Evolutionary conservation across 2,888 invertebrate species (phyloP), one percentile per base, ranked within the genome.

Genomic region (Trichogramma evanescens): DNA sequence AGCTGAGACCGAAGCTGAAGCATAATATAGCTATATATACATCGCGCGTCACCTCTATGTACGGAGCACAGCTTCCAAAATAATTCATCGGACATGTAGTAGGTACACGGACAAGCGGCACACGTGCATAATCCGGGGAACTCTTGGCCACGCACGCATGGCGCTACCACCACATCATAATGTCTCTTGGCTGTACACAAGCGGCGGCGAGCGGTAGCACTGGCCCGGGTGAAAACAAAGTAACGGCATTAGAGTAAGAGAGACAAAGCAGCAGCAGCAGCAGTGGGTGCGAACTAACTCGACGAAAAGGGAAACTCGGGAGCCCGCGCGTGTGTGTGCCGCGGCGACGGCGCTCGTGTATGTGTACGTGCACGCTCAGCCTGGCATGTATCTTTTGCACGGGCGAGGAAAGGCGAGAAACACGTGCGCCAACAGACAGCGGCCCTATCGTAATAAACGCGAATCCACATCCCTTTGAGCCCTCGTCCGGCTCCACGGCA

Each of bases 231-330:
- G 50, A 48, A 48, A 10, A 13, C 44, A 50, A 54, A 59, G 45
- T 26, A 26, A 26, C 26, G 26, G 26, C 26, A 26, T 26, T 26
- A 26, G 26, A 26, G 26, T 26, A 26, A 26, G 26, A 26, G 26
- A 26, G 26, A 26, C 26, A 26, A 26, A 13, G 13, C 26, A 2
- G 26, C 26, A 26, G 26, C 48, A 40, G n/a, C 9, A 43, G 43
- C 38, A 43, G 50, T 51, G 48, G 48, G 48, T 13, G 51, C 8
- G 55, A 51, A 51, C 39, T 56, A 59, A 59, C n/a, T 51, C 51
- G 59, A 58, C 7, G 13, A 26, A 49, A 13, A 52, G 52, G 51
- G 52, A 56, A 55, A 52, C 51, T 59, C 5, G 50, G 39, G 40
- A 43, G 55, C 46, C 42, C 26, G 10, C 58, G 38, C 44, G n/a